A percentile compares a stretch with the other conserved stretches of the same genome.
phyloP scores from a whole-genome alignment of 92 coral and sea anemone species.

The Palythoa caribaeorum region DNA sequence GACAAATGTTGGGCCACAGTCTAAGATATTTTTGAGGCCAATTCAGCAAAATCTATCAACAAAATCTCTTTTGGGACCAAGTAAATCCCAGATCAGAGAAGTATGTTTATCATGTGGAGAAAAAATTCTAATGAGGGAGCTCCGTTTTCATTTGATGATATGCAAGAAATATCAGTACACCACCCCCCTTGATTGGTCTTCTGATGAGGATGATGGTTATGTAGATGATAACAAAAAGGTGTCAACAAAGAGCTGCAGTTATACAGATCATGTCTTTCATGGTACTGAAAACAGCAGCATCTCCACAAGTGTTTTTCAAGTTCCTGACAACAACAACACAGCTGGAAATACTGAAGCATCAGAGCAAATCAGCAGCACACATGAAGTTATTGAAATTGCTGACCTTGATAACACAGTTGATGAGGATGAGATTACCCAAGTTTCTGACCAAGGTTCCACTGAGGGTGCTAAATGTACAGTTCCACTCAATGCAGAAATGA shows the following conservation, averaged over 20 bases:
- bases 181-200: conserved; percentile 15
- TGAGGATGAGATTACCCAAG: conserved; percentile 11
- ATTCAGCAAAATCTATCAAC: conserved; percentile 44
- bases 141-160: conserved; percentile 31
- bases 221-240: background rate
- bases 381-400: conserved; percentile 21
- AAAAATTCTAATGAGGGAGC: conserved; percentile 37
- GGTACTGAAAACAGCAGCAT: conserved; percentile 24
- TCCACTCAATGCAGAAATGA: conserved; percentile 35
- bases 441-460: conserved; percentile 25
- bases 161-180: conserved; percentile 28
- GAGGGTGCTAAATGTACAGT: conserved; percentile 28
- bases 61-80: conserved; percentile 32
- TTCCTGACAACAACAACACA: conserved; percentile 24
- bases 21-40: too few species aligned
- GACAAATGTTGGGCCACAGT: conserved; percentile 5
- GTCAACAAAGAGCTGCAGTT: background rate
- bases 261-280: conserved; percentile 13
- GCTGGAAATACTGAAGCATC: conserved; percentile 33
- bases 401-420: conserved; percentile 18
- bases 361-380: conserved; percentile 12
- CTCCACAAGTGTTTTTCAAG: conserved; percentile 27
- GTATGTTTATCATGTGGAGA: conserved; percentile 27
- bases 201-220: conserved; percentile 34
- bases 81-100: conserved; percentile 30